Evolutionary conservation across 2,113 vertebrate genomes (phyloP).

Genomic region (Agelaius tricolor): DNA sequence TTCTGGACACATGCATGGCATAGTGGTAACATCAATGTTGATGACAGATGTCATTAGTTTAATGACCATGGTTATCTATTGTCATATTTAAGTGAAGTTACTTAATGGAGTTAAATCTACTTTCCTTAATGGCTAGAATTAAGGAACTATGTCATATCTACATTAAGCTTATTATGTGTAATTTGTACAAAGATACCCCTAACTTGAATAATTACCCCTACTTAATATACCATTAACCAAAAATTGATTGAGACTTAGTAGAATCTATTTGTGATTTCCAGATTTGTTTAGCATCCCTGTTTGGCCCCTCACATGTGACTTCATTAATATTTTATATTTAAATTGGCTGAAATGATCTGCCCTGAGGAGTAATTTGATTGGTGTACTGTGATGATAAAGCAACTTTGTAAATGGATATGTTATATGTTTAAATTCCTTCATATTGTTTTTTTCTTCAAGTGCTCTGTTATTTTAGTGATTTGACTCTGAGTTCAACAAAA

Average conservation of each 20-base stretch:
- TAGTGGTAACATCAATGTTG: neutral
- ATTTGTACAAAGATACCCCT: constrained; percentile 55
- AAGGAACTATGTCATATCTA: constrained; percentile 61
- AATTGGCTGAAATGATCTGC: neutral
- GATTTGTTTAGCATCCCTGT: neutral
- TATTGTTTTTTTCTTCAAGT: neutral
- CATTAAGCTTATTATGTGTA: constrained; percentile 56
- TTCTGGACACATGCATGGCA: neutral
- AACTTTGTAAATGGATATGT: neutral
- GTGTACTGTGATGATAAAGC: neutral
- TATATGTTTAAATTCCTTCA: neutral
- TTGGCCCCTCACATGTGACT: neutral
- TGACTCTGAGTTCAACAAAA: neutral
- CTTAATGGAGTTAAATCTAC: constrained; percentile 48
- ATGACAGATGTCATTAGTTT: constrained; percentile 62
- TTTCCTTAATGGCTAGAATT: constrained; percentile 64
- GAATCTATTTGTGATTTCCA: constrained; percentile 6
- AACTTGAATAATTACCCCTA: constrained; percentile 45
- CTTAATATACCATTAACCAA: constrained; percentile 48
- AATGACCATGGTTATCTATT: constrained; percentile 50
- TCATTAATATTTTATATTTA: constrained; percentile 18
- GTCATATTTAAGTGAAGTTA: constrained; percentile 37
- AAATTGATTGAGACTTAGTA: constrained; percentile 20
- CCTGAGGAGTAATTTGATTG: neutral
- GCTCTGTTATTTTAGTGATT: neutral